A percentile compares a stretch with the other conserved stretches of the same genome.
These are phyloP conservation scores for Luperina testacea DNA, from an alignment of 2,888 invertebrate species.

Conservation along the genomic window DNA sequence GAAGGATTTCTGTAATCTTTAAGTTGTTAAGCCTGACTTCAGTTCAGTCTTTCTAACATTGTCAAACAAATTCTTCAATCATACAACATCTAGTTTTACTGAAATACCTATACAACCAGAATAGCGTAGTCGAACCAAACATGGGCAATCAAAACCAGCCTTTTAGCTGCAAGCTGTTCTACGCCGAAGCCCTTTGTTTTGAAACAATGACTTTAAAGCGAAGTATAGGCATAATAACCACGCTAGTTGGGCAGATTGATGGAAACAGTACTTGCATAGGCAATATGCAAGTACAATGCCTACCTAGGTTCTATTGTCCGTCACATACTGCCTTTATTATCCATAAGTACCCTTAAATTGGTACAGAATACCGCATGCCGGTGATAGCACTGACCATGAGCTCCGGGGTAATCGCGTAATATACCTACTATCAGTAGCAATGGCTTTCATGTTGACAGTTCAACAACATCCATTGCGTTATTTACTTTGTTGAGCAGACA, in stretches of 20 bases:
- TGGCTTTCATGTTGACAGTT: no score
- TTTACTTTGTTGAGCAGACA: no score
- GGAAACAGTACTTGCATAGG: conserved; percentile 22
- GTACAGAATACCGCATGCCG: not conserved
- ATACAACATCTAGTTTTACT: not conserved
- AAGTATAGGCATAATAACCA: conserved; percentile 26
- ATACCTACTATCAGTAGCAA: no score
- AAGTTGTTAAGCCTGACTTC: not conserved
- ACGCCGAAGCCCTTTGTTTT: conserved; percentile 41
- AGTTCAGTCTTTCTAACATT: not conserved
- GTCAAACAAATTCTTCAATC: not conserved
- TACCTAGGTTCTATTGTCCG: conserved; percentile 19
- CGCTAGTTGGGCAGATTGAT: conserved; percentile 32
- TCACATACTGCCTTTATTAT: not conserved
- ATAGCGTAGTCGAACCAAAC: not conserved
- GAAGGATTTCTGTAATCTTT: not conserved
- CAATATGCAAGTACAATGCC: no score
- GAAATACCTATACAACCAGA: not conserved
- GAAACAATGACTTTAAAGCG: conserved; percentile 52
- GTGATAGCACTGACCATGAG: not conserved
- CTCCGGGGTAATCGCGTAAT: no score
- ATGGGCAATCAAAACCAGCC: conserved; percentile 43
- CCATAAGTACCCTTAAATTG: not conserved
- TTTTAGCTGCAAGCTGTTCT: conserved; percentile 26
- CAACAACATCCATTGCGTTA: no score